Percentiles rank a stretch among this genome's conserved stretches.
phyloP scores from a whole-genome alignment of 1,140 invertebrate species.

The Nebria ingens region DNA sequence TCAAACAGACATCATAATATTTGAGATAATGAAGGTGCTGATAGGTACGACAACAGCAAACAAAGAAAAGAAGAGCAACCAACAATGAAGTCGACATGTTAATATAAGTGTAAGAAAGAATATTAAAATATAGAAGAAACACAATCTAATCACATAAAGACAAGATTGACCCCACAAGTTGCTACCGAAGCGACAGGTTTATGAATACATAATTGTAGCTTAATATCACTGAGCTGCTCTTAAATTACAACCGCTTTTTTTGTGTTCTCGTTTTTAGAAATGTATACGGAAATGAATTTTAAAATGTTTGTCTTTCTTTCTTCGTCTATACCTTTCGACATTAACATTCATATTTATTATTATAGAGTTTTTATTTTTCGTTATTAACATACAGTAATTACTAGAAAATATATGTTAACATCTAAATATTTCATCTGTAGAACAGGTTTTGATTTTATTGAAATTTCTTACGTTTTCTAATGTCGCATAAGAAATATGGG shows the following conservation, averaged over 20 bases:
- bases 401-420: background rate
- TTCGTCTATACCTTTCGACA: too few relatives aligned
- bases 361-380: background rate
- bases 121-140: background rate
- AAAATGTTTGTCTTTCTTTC: conserved; percentile 1
- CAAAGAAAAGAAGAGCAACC: too few relatives aligned
- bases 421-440: background rate
- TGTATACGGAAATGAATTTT: conserved; percentile 1
- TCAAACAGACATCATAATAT: too few relatives aligned
- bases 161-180: conserved; percentile 1
- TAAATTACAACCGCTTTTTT: background rate
- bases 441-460: too few relatives aligned
- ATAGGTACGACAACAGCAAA: too few relatives aligned
- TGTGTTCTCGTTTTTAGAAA: background rate
- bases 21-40: too few relatives aligned
- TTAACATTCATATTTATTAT: background rate
- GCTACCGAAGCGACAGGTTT: conserved; percentile 1
- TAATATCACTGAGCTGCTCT: background rate
- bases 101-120: background rate
- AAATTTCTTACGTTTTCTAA: too few relatives aligned
- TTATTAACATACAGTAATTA: background rate
- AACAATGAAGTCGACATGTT: background rate
- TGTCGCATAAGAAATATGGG: background rate
- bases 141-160: background rate
- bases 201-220: conserved; percentile 6